phyloP scores from a whole-genome alignment of 2,888 invertebrate genomes.

The Sarcophaga caerulescens region DNA sequence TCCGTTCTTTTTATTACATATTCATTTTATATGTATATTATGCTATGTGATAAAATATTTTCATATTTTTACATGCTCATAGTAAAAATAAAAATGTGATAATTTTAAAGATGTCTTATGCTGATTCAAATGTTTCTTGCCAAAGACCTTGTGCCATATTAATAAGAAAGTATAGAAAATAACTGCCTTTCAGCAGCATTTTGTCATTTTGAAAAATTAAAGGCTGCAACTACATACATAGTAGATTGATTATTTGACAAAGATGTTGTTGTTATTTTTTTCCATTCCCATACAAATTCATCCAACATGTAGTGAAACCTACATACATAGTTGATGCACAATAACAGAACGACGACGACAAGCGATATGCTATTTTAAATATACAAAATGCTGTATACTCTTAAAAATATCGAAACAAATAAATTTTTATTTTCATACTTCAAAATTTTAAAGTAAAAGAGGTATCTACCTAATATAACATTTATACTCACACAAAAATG shows the following conservation, averaged over 20 bases:
- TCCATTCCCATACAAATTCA: background rate
- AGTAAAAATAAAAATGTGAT: too few species aligned
- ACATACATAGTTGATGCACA: background rate
- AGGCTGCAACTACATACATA: constrained; percentile 9
- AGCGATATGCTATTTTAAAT: background rate
- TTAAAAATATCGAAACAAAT: too few species aligned
- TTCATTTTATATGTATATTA: too few species aligned
- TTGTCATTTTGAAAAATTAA: constrained; percentile 27
- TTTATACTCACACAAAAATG: too few species aligned
- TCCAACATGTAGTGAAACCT: background rate
- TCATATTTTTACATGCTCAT: too few species aligned
- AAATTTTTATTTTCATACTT: too few species aligned
- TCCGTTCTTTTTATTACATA: too few species aligned
- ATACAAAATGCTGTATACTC: too few species aligned
- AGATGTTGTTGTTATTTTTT: constrained; percentile 8
- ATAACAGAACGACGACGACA: background rate
- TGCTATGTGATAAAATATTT: too few species aligned
- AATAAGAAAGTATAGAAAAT: constrained; percentile 16
- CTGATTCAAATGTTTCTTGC: constrained; percentile 11
- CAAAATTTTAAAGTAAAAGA: too few species aligned
- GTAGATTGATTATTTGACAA: constrained; percentile 18
- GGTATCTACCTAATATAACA: too few species aligned
- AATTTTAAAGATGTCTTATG: background rate
- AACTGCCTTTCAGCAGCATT: background rate
- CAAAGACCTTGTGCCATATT: constrained; percentile 38